phyloP scores from a whole-genome alignment of 2,113 vertebrate genomes.

The Bostrychus sinensis region DNA sequence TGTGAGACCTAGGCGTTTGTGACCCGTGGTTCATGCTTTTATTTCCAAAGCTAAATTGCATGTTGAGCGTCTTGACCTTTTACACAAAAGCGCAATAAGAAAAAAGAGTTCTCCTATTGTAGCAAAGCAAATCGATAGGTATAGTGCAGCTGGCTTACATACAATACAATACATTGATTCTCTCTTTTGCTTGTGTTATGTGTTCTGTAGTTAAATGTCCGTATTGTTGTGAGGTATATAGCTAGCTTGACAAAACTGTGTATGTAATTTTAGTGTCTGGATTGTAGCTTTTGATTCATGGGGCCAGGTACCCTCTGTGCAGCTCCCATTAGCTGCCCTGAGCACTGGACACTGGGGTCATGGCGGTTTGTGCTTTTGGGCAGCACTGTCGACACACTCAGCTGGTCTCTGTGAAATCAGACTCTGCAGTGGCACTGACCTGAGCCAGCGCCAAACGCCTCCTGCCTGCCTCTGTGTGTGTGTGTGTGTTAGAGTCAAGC shows the following conservation, averaged over 20 bases:
- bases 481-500: slow-evolving; percentile 9
- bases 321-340: slow-evolving; percentile 10
- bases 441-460: slow-evolving; percentile 8
- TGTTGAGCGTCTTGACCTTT: neutral
- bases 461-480: slow-evolving; percentile 13
- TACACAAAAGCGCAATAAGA: neutral
- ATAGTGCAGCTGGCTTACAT: neutral
- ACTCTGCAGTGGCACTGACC: slow-evolving; percentile 22
- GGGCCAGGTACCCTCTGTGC: neutral
- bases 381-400: slow-evolving; percentile 23
- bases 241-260: neutral
- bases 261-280: neutral
- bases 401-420: slow-evolving; percentile 31
- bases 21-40: neutral
- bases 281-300: slow-evolving; percentile 25
- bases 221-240: neutral
- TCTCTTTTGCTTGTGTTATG: neutral
- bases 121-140: neutral
- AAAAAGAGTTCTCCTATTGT: neutral
- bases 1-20: neutral
- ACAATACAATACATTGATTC: slow-evolving; percentile 9
- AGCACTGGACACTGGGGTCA: slow-evolving; percentile 21
- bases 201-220: neutral
- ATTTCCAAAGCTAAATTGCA: neutral
- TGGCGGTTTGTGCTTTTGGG: slow-evolving; percentile 21